These are phyloP conservation scores for Drosophila merina DNA, from an alignment of 2,888 invertebrate species.

Conservation along the genomic window DNA sequence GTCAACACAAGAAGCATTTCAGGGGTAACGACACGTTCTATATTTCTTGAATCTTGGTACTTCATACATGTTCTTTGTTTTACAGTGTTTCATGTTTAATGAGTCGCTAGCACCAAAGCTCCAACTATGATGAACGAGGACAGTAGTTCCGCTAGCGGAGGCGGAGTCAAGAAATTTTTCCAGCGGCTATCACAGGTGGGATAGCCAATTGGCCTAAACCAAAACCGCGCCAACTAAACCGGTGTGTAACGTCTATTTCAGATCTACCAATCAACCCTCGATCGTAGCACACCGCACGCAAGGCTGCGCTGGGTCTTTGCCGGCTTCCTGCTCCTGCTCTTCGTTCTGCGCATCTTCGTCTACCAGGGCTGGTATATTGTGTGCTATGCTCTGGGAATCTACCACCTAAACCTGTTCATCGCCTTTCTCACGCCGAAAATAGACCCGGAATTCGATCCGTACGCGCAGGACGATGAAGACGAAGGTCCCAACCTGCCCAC, in stretches of 20 bases:
- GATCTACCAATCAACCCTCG: slow-evolving; percentile 92
- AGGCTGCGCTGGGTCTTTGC: slow-evolving; percentile 92
- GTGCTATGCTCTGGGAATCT: slow-evolving; percentile 99
- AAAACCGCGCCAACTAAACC: not conserved
- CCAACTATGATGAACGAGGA: slow-evolving; percentile 83
- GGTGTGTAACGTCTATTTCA: slow-evolving; percentile 39
- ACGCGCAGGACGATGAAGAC: slow-evolving; percentile 88
- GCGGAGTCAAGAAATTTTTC: slow-evolving; percentile 82
- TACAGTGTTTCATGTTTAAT: slow-evolving; percentile 18
- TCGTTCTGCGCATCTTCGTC: slow-evolving; percentile 91
- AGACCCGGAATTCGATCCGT: slow-evolving; percentile 97
- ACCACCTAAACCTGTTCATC: slow-evolving; percentile 99
- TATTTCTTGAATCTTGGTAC: not conserved
- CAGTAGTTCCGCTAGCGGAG: slow-evolving; percentile 78
- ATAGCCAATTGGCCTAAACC: no score
- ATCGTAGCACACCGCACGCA: slow-evolving; percentile 93
- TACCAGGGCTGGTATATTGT: slow-evolving; percentile 99
- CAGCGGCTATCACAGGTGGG: slow-evolving; percentile 83
- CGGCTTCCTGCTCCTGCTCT: slow-evolving; percentile 88
- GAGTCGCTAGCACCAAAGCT: slow-evolving; percentile 28
- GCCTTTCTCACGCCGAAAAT: slow-evolving; percentile 99
- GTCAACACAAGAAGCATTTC: slow-evolving; percentile 36
- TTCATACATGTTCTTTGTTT: not conserved
- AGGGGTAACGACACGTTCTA: slow-evolving; percentile 1
- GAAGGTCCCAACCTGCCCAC: slow-evolving; percentile 97